Conservation (phyloP, 2,888 invertebrate species). For the Synergus gifuensis region DNA sequence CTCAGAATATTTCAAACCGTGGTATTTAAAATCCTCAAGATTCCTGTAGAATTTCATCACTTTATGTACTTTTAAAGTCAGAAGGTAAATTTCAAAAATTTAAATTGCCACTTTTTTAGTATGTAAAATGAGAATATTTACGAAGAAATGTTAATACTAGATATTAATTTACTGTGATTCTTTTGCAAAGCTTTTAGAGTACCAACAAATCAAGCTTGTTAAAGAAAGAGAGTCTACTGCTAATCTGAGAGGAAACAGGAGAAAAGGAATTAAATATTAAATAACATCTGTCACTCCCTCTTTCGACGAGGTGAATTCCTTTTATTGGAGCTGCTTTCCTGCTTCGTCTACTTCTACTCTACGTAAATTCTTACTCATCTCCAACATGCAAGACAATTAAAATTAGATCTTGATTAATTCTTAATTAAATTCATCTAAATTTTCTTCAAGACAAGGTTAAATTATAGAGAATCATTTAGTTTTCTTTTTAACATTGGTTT, state of each 20-base stretch:
- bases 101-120: too few species aligned
- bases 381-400: constrained; percentile 5
- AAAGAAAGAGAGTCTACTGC: constrained; percentile 11
- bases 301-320: constrained; percentile 29
- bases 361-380: constrained; percentile 13
- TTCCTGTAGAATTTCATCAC: not conserved
- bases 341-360: constrained; percentile 14
- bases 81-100: too few species aligned
- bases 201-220: not conserved
- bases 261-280: constrained; percentile 21
- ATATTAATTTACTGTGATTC: too few species aligned
- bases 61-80: too few species aligned
- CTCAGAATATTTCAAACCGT: constrained; percentile 13
- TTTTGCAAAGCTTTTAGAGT: too few species aligned
- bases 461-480: too few species aligned
- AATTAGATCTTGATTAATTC: constrained; percentile 9
- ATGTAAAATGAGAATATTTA: too few species aligned
- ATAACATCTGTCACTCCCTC: constrained; percentile 31
- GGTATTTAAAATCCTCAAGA: not conserved
- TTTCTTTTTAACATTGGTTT: too few species aligned
- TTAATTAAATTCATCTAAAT: not conserved
- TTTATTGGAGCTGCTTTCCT: not conserved
- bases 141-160: too few species aligned
- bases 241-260: constrained; percentile 8
- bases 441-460: too few species aligned